phyloP scores from a whole-genome alignment of 35 echinoderm and acorn worm genomes.

The Eucidaris tribuloides region DNA sequence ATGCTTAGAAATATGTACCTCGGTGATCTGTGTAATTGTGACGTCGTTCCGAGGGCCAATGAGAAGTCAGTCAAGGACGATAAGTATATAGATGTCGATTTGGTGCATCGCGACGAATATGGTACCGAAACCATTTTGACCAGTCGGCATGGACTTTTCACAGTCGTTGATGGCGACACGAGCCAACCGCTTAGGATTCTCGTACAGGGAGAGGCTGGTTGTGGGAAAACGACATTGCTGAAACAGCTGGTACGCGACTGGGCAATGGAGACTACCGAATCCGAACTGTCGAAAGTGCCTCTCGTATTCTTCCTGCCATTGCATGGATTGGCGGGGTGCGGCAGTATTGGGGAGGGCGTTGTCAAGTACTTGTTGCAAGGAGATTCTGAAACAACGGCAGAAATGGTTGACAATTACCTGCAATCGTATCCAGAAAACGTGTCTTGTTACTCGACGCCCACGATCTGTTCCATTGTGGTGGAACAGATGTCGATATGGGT shows the following conservation, averaged over 20 bases:
- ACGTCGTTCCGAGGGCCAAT: too few relatives aligned
- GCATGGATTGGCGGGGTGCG: background rate
- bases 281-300: background rate
- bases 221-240: background rate
- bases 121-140: background rate
- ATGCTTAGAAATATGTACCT: too few relatives aligned
- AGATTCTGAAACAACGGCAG: background rate
- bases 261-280: background rate
- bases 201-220: background rate
- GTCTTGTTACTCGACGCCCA: background rate
- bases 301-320: background rate
- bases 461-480: background rate
- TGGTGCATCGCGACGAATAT: background rate
- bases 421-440: background rate
- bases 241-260: background rate
- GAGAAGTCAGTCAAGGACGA: too few relatives aligned
- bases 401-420: slow-evolving; percentile 4
- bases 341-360: background rate
- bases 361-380: background rate
- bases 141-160: background rate
- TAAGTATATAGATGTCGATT: background rate
- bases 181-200: background rate
- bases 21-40: too few relatives aligned
- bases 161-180: background rate
- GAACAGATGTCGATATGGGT: too few relatives aligned